Base-by-base conservation (phyloP, 2,888 invertebrate genomes). In the Dione vanillae region DNA sequence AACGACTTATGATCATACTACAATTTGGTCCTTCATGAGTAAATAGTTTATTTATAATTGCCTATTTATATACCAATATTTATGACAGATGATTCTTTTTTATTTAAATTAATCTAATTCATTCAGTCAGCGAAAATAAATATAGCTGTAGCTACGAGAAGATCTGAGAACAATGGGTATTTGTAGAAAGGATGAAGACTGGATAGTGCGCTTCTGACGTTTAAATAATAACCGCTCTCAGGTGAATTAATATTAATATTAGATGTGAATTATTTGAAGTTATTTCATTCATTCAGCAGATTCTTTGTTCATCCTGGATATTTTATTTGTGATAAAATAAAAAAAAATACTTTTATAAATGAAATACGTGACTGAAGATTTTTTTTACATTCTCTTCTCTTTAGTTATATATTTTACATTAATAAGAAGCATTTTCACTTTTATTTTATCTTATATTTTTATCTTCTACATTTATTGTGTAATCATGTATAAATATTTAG, bases 341-440 rank as follows among this genome's bases (percentile, higher is more conserved):
- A 52, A 27, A 41, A 56, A 37, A 6, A 6, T 10, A n/a, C 16
- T 56, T 35, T n/a, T 37, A 56, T 11, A 3, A n/a, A 10, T 16
- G 49, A 11, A 10, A 1, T 19, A 49, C 10, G 11, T 49, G 0
- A 49, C 16, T 16, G 1, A 37, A 35, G n/a, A 14, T 16, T n/a
- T 37, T 16, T 0, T 16, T 35, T 14, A n/a, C n/a, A n/a, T n/a
- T 6, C 14, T 1, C 52, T 52, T 35, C 27, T 27, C 27, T 27
- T 27, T 27, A 2, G 27, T 3, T 5, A 5, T 27, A 27, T 27
- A 27, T 27, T 27, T 27, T 27, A 27, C 27, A 3, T 3, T 12
- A 27, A 76, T 90, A 95, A 7, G 7, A 45, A 2, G n/a, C 47
- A 2, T 8, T 16, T 16, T 16, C 3, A 27, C 27, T 27, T 27